phyloP scores from a whole-genome alignment of 2,797 vertebrate species.

The Tenualosa ilisha region DNA sequence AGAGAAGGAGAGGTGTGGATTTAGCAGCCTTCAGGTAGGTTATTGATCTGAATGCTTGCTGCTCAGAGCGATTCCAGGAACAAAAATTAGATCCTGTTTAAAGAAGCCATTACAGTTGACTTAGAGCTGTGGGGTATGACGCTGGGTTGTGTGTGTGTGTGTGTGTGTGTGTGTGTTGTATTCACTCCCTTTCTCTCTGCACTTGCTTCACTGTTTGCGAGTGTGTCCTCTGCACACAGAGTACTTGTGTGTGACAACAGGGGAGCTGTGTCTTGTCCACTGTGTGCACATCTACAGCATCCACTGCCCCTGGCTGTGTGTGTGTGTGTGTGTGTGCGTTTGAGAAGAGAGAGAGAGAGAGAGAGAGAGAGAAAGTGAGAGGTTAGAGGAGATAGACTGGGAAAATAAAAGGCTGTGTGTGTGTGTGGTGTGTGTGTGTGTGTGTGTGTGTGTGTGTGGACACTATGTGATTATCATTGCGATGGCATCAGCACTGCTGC shows the following conservation, averaged over 20 bases:
- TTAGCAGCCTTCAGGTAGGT: slow-evolving; percentile 30
- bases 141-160: not conserved
- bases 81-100: slow-evolving; percentile 1
- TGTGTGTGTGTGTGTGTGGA: slow-evolving; percentile 19
- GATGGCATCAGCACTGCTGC: slow-evolving; percentile 39
- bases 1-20: not conserved
- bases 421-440: slow-evolving; percentile 12
- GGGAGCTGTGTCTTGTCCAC: not conserved
- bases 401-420: not conserved
- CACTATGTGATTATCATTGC: slow-evolving; percentile 38
- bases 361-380: too few relatives aligned
- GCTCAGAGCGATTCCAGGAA: not conserved
- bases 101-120: slow-evolving; percentile 28
- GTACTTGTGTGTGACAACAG: not conserved
- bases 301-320: not conserved
- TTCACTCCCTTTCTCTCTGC: not conserved
- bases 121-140: slow-evolving; percentile 6
- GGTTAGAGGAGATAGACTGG: not conserved
- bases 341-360: too few relatives aligned
- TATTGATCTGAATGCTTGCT: slow-evolving; percentile 39
- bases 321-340: slow-evolving; percentile 1
- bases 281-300: not conserved
- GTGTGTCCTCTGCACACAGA: not conserved
- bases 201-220: not conserved
- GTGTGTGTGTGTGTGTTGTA: not conserved